Conservation (phyloP, 2,888 invertebrate genomes). For the Drosophila maculinotata region DNA sequence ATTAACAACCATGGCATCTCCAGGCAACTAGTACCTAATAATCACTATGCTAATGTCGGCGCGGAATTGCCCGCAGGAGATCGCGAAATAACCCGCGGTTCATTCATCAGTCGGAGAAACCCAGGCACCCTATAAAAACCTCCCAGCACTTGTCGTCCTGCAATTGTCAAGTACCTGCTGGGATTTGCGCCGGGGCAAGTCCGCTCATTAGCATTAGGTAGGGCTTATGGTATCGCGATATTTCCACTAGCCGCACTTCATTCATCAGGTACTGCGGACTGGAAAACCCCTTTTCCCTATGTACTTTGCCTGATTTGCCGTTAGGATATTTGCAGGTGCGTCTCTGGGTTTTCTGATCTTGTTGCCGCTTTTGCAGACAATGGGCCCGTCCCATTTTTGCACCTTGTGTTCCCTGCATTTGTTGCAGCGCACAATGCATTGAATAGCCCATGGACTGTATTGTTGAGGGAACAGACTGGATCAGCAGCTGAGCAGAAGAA, state of each 20-base stretch:
- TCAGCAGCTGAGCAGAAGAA: conserved; percentile 45
- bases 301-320: conserved; percentile 23
- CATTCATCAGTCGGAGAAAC: conserved; percentile 69
- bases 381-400: conserved; percentile 81
- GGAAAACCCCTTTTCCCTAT: conserved; percentile 56
- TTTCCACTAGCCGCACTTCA: conserved; percentile 54
- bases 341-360: conserved; percentile 19
- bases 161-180: conserved; percentile 56
- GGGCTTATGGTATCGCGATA: conserved; percentile 30
- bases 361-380: conserved; percentile 60
- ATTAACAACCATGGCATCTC: conserved; percentile 54
- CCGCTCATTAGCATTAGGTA: conserved; percentile 75
- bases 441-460: conserved; percentile 28
- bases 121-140: conserved; percentile 22
- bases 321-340: conserved; percentile 74
- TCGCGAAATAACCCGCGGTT: conserved; percentile 64
- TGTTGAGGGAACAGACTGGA: conserved; percentile 29
- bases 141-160: conserved; percentile 66
- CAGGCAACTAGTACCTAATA: conserved; percentile 61
- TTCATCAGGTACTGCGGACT: conserved; percentile 47
- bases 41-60: conserved; percentile 52
- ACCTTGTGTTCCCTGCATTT: conserved; percentile 73
- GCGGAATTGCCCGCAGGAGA: conserved; percentile 60
- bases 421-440: conserved; percentile 34
- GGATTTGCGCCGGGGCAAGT: conserved; percentile 33